Evolutionary conservation across 2,797 vertebrate species (phyloP).

Genomic region (Uromys caudimaculatus): DNA sequence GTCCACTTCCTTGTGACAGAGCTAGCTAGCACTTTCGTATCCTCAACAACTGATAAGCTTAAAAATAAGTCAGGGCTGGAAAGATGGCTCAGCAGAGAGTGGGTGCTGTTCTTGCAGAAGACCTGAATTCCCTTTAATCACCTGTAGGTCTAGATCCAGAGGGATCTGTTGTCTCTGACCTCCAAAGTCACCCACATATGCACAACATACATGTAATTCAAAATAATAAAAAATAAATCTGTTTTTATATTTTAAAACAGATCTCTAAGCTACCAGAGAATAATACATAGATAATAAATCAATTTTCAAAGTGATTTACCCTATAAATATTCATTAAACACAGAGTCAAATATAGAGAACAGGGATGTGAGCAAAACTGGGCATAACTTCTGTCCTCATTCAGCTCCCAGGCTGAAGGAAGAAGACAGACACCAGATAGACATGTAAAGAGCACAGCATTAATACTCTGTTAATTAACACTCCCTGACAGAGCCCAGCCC

Average conservation of each 20-base stretch:
- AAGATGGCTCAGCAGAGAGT: not conserved
- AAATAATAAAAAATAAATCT: not conserved
- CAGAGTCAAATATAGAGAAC: not conserved
- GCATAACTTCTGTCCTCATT: not conserved
- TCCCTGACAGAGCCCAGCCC: not conserved
- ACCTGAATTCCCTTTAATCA: not conserved
- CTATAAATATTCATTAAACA: not conserved
- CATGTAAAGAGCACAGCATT: not conserved
- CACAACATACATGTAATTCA: not conserved
- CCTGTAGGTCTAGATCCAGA: not conserved
- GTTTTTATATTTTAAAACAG: not conserved
- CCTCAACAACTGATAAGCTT: not conserved
- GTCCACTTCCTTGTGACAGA: not conserved
- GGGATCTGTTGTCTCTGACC: not conserved
- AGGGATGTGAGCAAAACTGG: not conserved
- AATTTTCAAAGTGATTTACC: slow-evolving; percentile 53
- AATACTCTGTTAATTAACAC: not conserved
- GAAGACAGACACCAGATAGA: not conserved
- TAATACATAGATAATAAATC: slow-evolving; percentile 5
- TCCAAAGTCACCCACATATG: not conserved
- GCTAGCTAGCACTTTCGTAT: not conserved
- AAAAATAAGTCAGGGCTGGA: not conserved
- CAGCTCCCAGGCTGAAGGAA: not conserved
- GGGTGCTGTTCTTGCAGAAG: not conserved
- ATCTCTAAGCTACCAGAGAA: slow-evolving; percentile 51